Base-by-base conservation (phyloP, 92 coral and sea anemone species). In the Metridium senile region DNA sequence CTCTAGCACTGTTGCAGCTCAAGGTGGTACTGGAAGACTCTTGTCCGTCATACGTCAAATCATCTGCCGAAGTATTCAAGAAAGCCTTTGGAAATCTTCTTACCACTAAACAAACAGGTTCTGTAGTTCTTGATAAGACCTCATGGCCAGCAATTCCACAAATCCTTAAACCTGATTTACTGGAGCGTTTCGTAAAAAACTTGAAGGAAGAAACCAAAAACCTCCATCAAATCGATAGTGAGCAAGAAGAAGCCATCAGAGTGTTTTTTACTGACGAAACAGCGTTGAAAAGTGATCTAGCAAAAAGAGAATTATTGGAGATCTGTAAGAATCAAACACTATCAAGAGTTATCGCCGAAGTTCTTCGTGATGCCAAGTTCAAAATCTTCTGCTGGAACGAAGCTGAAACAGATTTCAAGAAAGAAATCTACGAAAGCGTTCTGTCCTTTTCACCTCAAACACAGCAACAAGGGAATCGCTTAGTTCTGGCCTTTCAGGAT, bases 61-160 rank as follows among this genome's bases (percentile, higher is more conserved):
- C 75, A 35, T 75, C 9, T 19, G 20, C 16, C 53, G 59, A 29
- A 70, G 35, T 0, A 16, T 81, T 91, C 31, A 19, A 18, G n/a
- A 11, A 35, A 58, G 33, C 26, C 0, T 13, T 73, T 43, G 17
- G n/a, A 70, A 1, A 33, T 54, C 22, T 68, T 77, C 63, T 34
- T 51, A 11, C 66, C 54, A 2, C 39, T 28, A 31, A 71, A 39
- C 62, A 80, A 62, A 21, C 87, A 81, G 26, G 87, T 57, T 26
- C 74, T 11, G 28, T 10, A 53, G 66, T 91, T 28, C 80, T 87
- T 10, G 39, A 81, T 0, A 26, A 74, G 1, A 30, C 26, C 11
- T 83, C 84, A 25, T 91, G 97, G 97, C 1, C 62, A 31, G 43
- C 26, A n/a, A 76, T 82, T 23, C 97, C 97, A 11, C 61, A 79